These are phyloP conservation scores for Drosophila ercepeae DNA, from an alignment of 1,140 invertebrate species.

Conservation along the genomic window DNA sequence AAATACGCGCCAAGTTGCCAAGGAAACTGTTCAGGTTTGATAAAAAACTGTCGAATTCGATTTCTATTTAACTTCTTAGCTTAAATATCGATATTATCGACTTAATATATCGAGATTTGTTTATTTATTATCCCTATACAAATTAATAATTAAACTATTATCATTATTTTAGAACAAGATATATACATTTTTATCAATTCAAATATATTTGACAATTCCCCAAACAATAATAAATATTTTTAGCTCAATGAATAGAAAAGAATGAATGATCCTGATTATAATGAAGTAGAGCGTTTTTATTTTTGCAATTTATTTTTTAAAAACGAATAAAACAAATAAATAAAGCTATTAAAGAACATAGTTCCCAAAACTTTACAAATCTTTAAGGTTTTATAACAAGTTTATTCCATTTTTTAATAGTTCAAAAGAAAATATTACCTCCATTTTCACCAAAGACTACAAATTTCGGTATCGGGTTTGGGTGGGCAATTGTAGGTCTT, in stretches of 20 bases:
- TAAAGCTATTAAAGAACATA: background rate
- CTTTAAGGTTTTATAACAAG: background rate
- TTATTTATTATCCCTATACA: too few species aligned
- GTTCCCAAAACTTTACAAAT: background rate
- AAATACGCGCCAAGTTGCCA: conserved; percentile 10
- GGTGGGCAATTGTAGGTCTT: conserved; percentile 85
- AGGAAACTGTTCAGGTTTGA: background rate
- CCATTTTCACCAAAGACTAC: conserved; percentile 59
- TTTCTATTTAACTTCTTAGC: background rate
- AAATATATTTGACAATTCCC: too few species aligned
- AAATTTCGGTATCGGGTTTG: conserved; percentile 85
- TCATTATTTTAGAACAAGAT: too few species aligned
- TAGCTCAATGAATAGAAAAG: too few species aligned
- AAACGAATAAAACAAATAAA: background rate
- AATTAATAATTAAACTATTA: too few species aligned
- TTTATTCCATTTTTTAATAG: background rate
- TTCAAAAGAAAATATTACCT: background rate
- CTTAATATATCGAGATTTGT: too few species aligned
- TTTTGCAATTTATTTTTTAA: background rate
- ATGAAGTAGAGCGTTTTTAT: too few species aligned
- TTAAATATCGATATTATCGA: background rate
- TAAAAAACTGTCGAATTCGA: background rate
- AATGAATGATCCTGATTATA: too few species aligned
- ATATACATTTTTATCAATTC: too few species aligned
- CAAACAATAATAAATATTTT: too few species aligned